Evolutionary conservation across 2,797 vertebrate genomes (phyloP).

Genomic region (Orestias chungarensis): DNA sequence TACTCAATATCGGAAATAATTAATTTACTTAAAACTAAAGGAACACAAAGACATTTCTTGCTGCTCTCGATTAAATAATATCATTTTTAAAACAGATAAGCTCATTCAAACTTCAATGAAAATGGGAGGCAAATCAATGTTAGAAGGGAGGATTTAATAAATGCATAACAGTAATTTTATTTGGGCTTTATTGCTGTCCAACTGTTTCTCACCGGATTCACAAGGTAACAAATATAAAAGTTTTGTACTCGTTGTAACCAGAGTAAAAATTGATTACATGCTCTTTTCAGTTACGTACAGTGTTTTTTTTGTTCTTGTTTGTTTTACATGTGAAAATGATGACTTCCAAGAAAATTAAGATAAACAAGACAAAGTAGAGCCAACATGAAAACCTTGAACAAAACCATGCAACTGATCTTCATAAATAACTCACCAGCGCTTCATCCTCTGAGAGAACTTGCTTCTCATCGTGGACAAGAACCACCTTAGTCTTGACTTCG

Average conservation of each 20-base stretch:
- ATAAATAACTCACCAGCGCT: slow-evolving; percentile 64
- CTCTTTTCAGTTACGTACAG: not conserved
- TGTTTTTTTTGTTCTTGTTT: not conserved
- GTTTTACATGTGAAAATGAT: too few relatives aligned
- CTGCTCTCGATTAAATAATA: not conserved
- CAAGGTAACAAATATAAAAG: not conserved
- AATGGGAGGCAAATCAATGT: not conserved
- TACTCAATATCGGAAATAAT: not conserved
- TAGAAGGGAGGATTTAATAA: not conserved
- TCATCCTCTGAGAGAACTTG: slow-evolving; percentile 65
- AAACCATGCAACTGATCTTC: not conserved
- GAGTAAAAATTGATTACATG: not conserved
- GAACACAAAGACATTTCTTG: not conserved
- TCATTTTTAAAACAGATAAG: not conserved
- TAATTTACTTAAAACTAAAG: not conserved
- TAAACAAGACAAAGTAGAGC: not conserved
- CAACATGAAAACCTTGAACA: not conserved
- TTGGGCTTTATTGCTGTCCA: not conserved
- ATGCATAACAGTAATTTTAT: not conserved
- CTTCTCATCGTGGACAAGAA: slow-evolving; percentile 52
- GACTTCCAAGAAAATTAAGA: not conserved
- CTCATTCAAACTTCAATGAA: too few relatives aligned
- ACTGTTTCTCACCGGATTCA: not conserved
- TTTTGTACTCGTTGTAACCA: not conserved
- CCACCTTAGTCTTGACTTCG: slow-evolving; percentile 70